A percentile compares a stretch with the other conserved stretches of the same genome.
phyloP scores from a whole-genome alignment of 37 sponge, comb jelly and placozoan genomes.

The Mnemiopsis leidyi region DNA sequence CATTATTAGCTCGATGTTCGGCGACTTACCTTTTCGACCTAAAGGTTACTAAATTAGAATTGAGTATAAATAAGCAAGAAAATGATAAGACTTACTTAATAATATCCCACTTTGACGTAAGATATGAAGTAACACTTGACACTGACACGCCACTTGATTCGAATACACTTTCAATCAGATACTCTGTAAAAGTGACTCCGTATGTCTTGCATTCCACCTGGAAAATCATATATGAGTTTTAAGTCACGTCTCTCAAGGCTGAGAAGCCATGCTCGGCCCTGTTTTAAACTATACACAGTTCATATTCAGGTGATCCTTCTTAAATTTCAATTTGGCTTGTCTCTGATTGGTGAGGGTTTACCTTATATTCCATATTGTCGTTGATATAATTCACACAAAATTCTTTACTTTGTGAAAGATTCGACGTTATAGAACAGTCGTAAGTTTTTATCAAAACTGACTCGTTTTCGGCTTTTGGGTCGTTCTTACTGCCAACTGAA shows the following conservation, averaged over 20 bases:
- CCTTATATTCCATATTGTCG: slow-evolving; percentile 42
- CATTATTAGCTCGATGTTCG: too few relatives aligned
- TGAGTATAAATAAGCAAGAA: too few relatives aligned
- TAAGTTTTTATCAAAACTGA: slow-evolving; percentile 1
- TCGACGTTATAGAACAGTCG: slow-evolving; percentile 2
- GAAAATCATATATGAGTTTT: too few relatives aligned
- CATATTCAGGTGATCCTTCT: too few relatives aligned
- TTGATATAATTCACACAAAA: slow-evolving; percentile 30
- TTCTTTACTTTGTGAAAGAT: neutral
- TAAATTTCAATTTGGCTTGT: too few relatives aligned
- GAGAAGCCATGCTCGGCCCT: too few relatives aligned
- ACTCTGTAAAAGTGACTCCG: neutral
- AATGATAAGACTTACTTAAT: slow-evolving; percentile 8
- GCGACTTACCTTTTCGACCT: too few relatives aligned
- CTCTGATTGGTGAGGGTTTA: too few relatives aligned
- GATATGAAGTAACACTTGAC: neutral
- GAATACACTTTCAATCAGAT: neutral
- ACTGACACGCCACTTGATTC: neutral
- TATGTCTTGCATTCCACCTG: slow-evolving; percentile 30
- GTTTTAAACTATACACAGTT: too few relatives aligned
- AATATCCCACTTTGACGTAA: neutral
- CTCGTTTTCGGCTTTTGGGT: neutral
- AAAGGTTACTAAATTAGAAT: too few relatives aligned
- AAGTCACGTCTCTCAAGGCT: too few relatives aligned
- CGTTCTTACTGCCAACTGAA: neutral